Conservation (phyloP, 23 tunicate species). For the Diplosoma virens region DNA sequence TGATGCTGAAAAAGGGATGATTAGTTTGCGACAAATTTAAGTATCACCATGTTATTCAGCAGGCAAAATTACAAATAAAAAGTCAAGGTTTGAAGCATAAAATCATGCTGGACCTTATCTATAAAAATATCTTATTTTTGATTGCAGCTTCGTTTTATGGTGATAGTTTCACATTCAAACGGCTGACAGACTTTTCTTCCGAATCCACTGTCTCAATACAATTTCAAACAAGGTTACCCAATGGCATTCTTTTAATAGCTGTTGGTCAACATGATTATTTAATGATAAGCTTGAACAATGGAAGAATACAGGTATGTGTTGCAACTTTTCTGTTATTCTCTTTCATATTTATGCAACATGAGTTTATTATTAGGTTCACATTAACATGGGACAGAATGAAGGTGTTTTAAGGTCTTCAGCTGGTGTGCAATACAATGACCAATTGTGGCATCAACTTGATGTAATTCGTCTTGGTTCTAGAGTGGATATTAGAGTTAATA, state of each 20-base stretch:
- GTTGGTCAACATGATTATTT: conserved; percentile 64
- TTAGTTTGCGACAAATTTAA: too few species aligned
- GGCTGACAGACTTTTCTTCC: conserved; percentile 14
- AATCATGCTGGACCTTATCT: too few species aligned
- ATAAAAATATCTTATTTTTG: too few species aligned
- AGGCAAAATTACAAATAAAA: too few species aligned
- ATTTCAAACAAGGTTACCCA: conserved; percentile 64
- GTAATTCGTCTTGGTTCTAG: conserved; percentile 24
- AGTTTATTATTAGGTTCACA: conserved; percentile 40
- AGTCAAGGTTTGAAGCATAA: too few species aligned
- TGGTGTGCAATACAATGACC: conserved; percentile 37
- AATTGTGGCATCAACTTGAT: conserved; percentile 63
- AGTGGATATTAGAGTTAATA: conserved; percentile 45
- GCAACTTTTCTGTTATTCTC: not conserved
- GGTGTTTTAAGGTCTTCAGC: conserved; percentile 32
- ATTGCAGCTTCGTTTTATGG: conserved; percentile 93
- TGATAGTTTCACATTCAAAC: conserved; percentile 66
- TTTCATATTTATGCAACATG: not conserved
- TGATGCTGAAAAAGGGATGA: too few species aligned
- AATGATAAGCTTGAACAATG: conserved; percentile 36
- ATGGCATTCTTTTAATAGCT: conserved; percentile 61
- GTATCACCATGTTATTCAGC: too few species aligned
- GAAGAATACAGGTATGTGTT: conserved; percentile 37
- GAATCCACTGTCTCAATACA: conserved; percentile 53
- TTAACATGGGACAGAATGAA: conserved; percentile 50